phyloP scores from a whole-genome alignment of 2,888 invertebrate genomes.

The Neoaliturus tenellus region DNA sequence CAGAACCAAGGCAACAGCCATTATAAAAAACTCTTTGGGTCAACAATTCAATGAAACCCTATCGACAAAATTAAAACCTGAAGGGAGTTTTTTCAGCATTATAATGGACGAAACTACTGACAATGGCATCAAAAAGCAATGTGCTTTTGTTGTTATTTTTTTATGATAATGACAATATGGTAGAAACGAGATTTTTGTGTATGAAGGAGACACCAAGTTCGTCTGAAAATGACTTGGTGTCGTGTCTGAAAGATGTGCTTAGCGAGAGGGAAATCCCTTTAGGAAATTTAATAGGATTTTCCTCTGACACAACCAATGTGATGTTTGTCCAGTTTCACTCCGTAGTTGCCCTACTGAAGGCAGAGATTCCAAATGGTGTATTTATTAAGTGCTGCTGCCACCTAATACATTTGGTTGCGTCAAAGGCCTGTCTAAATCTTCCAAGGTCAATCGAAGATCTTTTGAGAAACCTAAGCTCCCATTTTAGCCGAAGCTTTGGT shows the following conservation, averaged over 20 bases:
- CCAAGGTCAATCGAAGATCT: slow-evolving; percentile 5
- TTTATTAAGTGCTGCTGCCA: slow-evolving; percentile 39
- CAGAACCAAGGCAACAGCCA: not conserved
- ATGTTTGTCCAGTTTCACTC: not conserved
- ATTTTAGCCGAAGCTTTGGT: slow-evolving; percentile 22
- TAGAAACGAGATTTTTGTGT: not conserved
- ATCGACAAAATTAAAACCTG: not conserved
- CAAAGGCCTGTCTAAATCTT: slow-evolving; percentile 29
- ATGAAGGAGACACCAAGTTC: too few relatives aligned
- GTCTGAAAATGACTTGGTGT: not conserved
- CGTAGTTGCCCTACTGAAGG: not conserved
- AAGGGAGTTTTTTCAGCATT: not conserved
- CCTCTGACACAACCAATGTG: slow-evolving; percentile 35
- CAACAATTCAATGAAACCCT: not conserved
- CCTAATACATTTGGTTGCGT: slow-evolving; percentile 40
- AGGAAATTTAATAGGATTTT: slow-evolving; percentile 10
- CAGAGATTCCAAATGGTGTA: slow-evolving; percentile 6
- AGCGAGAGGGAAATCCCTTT: not conserved
- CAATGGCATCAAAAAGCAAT: not conserved
- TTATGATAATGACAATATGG: not conserved
- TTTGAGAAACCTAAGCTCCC: not conserved
- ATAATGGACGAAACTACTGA: slow-evolving; percentile 42
- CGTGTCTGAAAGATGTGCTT: not conserved
- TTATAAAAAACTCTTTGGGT: not conserved
- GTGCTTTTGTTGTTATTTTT: not conserved